phyloP scores from a whole-genome alignment of 2,797 vertebrate genomes.

The Pangasius krempfi region DNA sequence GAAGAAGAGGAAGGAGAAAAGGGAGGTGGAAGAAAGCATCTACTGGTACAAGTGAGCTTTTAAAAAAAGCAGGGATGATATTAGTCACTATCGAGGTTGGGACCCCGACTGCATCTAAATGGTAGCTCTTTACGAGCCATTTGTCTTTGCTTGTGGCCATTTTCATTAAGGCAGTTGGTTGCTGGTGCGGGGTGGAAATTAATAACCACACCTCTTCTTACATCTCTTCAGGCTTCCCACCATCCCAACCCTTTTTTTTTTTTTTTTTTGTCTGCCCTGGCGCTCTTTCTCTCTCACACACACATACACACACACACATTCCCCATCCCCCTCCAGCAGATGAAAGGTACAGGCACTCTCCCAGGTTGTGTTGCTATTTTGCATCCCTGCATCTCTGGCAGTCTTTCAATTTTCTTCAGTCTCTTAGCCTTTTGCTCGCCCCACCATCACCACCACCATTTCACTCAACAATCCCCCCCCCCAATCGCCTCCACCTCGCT shows the following conservation, averaged over 20 bases:
- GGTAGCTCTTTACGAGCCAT: slow-evolving; percentile 98
- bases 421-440: slow-evolving; percentile 85
- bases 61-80: slow-evolving; percentile 37
- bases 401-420: slow-evolving; percentile 90
- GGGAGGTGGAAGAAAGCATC: slow-evolving; percentile 45
- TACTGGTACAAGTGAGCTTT: slow-evolving; percentile 34
- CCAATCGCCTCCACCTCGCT: slow-evolving; percentile 75
- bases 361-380: slow-evolving; percentile 84
- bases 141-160: slow-evolving; percentile 97
- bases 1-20: slow-evolving; percentile 31
- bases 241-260: slow-evolving; percentile 61
- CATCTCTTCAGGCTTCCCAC: slow-evolving; percentile 66
- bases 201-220: slow-evolving; percentile 82
- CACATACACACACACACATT: slow-evolving; percentile 28
- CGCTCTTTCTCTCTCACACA: slow-evolving; percentile 26
- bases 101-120: slow-evolving; percentile 95
- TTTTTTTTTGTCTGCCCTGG: slow-evolving; percentile 47
- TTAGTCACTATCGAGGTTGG: slow-evolving; percentile 63
- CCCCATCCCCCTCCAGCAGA: slow-evolving; percentile 68
- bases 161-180: slow-evolving; percentile 99
- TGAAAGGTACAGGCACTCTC: slow-evolving; percentile 85
- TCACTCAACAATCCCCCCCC: slow-evolving; percentile 67
- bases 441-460: slow-evolving; percentile 82
- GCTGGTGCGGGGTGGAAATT: slow-evolving; percentile 93
- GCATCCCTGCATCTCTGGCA: slow-evolving; percentile 80